A percentile compares a stretch with the other conserved stretches of the same genome.
Evolutionary conservation across 2,113 vertebrate species (phyloP).

Genomic region (Rafetus swinhoei): DNA sequence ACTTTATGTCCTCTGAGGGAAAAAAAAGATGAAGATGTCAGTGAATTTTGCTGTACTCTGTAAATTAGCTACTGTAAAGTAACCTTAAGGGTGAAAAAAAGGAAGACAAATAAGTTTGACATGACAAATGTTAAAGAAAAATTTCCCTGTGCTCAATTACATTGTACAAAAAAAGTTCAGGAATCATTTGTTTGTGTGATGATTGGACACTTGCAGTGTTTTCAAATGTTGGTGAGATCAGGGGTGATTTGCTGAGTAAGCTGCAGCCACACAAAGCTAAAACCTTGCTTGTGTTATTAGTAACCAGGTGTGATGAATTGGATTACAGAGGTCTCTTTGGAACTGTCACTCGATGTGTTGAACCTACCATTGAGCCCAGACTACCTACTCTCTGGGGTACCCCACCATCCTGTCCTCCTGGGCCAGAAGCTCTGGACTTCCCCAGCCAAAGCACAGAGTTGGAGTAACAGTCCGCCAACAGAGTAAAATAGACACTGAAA

Average conservation of each 20-base stretch:
- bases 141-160: not conserved
- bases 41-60: not conserved
- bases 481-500: no score
- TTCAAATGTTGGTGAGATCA: not conserved
- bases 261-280: not conserved
- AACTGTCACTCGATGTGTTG: no score
- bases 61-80: not conserved
- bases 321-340: no score
- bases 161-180: not conserved
- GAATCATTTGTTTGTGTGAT: not conserved
- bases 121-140: not conserved
- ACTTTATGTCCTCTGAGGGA: not conserved
- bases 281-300: not conserved
- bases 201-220: not conserved
- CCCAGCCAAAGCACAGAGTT: no score
- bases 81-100: not conserved
- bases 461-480: no score
- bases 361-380: no score
- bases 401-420: no score
- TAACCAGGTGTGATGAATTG: fast-evolving
- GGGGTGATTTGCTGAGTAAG: not conserved
- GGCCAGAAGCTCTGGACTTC: no score
- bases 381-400: no score
- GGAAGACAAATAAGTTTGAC: not conserved
- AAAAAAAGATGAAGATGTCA: not conserved